Evolutionary conservation across 2,888 invertebrate genomes (phyloP), one percentile per base, ranked within the genome.

Genomic region (Stegana nigrithorax): DNA sequence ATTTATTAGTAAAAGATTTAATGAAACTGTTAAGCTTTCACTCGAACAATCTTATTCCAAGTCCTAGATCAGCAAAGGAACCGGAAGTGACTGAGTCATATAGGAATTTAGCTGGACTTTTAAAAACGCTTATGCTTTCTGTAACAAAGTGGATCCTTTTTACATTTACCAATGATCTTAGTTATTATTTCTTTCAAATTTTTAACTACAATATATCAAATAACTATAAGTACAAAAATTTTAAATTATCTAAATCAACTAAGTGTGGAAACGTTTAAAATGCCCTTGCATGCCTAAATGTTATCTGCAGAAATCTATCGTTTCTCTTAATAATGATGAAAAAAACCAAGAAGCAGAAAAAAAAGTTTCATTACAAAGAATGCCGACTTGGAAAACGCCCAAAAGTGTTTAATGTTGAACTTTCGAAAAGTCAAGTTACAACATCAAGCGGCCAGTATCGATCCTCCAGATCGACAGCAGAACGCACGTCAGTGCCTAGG

Each of bases 111-210:
- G 32, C 53, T 73, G 69, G 59, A 65, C 78, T 78, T 78, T 75
- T 68, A 70, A 63, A 78, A 78, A n/a, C n/a, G n/a, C n/a, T 36
- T 36, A 75, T 75, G 73, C 76, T 78, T 58, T 50, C 71, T 62
- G 65, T 68, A 64, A 66, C 67, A 59, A 67, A 51, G 50, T 50
- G 23, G 26, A 50, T 25, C 21, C 19, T 4, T 3, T 36, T 36
- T n/a, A 36, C 10, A 25, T 14, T 12, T 42, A 62, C 60, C 45
- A 60, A 60, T 55, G 32, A 45, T 17, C 10, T 32, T 44, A 32
- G 50, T 59, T 59, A 53, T 68, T 59, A 47, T 56, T 50, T 39
- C 64, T 64, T 25, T 47, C n/a, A n/a, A n/a, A n/a, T n/a, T n/a
- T n/a, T n/a, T n/a, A n/a, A n/a, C n/a, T n/a, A n/a, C n/a, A n/a